A percentile compares a stretch with the other conserved stretches of the same genome.
These are phyloP conservation scores for Saccopteryx leptura DNA, from an alignment of 2,113 vertebrate genomes.

Conservation along the genomic window DNA sequence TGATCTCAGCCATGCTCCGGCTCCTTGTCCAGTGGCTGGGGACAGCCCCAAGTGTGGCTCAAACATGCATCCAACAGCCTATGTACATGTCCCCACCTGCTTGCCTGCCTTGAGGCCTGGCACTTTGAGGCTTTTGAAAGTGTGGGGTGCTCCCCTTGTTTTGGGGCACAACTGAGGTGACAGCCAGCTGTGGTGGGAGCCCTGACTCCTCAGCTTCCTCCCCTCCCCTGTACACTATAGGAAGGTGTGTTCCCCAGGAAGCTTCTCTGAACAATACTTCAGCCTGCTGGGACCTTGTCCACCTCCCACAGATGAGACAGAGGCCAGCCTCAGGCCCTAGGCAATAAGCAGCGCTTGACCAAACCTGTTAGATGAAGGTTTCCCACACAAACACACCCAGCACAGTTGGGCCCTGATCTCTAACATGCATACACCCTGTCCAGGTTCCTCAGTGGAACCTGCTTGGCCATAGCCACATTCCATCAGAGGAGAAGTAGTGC, in stretches of 20 bases:
- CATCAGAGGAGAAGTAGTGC: background rate
- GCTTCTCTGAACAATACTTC: background rate
- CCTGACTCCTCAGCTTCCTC: background rate
- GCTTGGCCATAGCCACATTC: background rate
- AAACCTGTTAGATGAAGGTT: background rate
- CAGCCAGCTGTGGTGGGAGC: background rate
- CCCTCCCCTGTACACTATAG: background rate
- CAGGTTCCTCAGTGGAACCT: background rate
- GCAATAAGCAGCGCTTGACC: background rate
- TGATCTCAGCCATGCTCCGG: background rate
- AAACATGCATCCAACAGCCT: background rate
- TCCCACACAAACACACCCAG: no score
- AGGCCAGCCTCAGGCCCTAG: background rate
- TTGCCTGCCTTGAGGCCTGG: background rate
- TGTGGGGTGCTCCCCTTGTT: no score
- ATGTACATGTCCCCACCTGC: background rate
- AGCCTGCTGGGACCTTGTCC: background rate
- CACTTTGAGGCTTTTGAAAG: background rate
- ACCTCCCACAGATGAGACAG: background rate
- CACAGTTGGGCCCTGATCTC: background rate
- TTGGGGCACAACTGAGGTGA: background rate
- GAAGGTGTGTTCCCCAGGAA: background rate
- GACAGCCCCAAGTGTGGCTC: background rate
- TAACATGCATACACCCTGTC: background rate
- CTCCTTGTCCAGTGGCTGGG: background rate